These are phyloP conservation scores for Esox masquinongy DNA, from an alignment of 2,797 vertebrate genomes.

Conservation along the genomic window DNA sequence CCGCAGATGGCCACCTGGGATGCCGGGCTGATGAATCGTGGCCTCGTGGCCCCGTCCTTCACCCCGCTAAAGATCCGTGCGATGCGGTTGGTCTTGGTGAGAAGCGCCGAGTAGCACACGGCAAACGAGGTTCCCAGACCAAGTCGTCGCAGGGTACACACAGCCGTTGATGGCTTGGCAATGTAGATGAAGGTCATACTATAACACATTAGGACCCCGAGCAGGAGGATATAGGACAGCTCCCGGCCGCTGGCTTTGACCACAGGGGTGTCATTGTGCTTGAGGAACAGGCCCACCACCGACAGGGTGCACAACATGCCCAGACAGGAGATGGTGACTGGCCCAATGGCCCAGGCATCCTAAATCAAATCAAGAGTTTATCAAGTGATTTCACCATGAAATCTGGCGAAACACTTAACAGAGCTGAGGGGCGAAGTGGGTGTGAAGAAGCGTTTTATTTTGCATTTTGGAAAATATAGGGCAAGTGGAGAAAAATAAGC, in stretches of 20 bases:
- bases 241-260: slow-evolving; percentile 97
- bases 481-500: background rate
- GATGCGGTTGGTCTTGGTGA: slow-evolving; percentile 98
- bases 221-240: slow-evolving; percentile 93
- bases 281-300: slow-evolving; percentile 87
- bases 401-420: background rate
- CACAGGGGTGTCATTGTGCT: slow-evolving; percentile 91
- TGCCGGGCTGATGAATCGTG: slow-evolving; percentile 92
- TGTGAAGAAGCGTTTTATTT: too few relatives aligned
- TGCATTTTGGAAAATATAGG: background rate
- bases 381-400: background rate
- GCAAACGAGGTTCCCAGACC: slow-evolving; percentile 94
- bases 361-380: background rate
- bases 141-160: slow-evolving; percentile 91
- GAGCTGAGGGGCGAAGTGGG: too few relatives aligned
- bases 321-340: slow-evolving; percentile 92
- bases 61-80: slow-evolving; percentile 95
- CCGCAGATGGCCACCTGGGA: slow-evolving; percentile 96
- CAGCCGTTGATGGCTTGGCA: slow-evolving; percentile 86
- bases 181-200: slow-evolving; percentile 98
- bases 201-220: slow-evolving; percentile 96
- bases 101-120: slow-evolving; percentile 93
- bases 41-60: slow-evolving; percentile 91
- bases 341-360: slow-evolving; percentile 94
- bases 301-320: slow-evolving; percentile 92